Conservation (phyloP, 2,797 vertebrate genomes). For the Apodemus agrarius region DNA sequence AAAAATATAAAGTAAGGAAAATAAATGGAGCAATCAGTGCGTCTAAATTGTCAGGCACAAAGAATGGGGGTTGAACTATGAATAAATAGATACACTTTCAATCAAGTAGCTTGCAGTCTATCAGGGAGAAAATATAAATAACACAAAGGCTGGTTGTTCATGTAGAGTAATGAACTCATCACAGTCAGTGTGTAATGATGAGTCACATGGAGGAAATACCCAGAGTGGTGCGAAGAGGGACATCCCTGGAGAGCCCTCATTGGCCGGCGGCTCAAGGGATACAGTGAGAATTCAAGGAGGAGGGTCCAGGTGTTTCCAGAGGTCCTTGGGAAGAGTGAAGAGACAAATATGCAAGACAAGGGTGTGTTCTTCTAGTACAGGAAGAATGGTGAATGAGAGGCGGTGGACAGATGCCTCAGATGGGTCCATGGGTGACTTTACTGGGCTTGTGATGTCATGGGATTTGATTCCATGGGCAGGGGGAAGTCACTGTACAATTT, state of each 20-base stretch:
- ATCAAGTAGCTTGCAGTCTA: background rate
- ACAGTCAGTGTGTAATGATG: background rate
- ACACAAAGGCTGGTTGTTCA: background rate
- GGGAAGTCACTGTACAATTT: background rate
- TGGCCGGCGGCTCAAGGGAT: background rate
- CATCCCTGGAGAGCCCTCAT: background rate
- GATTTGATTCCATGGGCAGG: background rate
- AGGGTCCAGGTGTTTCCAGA: background rate
- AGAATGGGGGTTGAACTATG: background rate
- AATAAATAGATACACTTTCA: background rate
- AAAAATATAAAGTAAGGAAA: conserved; percentile 27
- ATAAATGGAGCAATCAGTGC: background rate
- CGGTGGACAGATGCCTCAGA: background rate
- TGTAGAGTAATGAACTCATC: background rate
- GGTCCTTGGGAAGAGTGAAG: background rate
- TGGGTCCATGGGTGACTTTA: background rate
- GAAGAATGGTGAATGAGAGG: background rate
- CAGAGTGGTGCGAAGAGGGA: background rate
- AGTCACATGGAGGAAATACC: background rate
- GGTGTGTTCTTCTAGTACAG: background rate
- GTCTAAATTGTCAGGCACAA: background rate
- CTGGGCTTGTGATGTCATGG: background rate
- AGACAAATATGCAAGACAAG: background rate
- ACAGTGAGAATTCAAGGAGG: background rate
- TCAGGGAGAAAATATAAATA: background rate